A percentile compares a stretch with the other conserved stretches of the same genome.
Evolutionary conservation across 2,797 vertebrate genomes (phyloP).

Genomic region (Stomatorhinus walkeri): DNA sequence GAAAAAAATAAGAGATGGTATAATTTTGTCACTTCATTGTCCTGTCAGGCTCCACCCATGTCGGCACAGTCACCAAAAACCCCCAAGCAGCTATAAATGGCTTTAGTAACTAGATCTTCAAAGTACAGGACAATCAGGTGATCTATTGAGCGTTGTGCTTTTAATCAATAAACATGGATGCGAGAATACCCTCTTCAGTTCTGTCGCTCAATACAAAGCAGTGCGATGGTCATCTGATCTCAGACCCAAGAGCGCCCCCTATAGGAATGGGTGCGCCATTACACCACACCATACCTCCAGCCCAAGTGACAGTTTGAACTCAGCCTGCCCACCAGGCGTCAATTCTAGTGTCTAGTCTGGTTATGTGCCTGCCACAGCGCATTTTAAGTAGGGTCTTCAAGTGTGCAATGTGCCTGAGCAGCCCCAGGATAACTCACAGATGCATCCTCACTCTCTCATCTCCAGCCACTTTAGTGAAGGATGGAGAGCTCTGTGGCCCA

Average conservation of each 20-base stretch:
- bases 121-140: slow-evolving; percentile 5
- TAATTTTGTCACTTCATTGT: neutral
- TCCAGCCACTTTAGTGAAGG: neutral
- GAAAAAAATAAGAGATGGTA: neutral
- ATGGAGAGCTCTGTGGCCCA: neutral
- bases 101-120: neutral
- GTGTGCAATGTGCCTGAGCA: neutral
- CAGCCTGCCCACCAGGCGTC: neutral
- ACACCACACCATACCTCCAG: neutral
- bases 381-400: neutral
- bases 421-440: neutral
- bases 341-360: slow-evolving; percentile 3
- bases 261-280: neutral
- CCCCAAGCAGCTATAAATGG: neutral
- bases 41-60: neutral
- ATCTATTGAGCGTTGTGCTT: neutral
- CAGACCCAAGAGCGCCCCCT: slow-evolving; percentile 4
- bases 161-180: slow-evolving; percentile 4
- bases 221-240: neutral
- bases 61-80: neutral
- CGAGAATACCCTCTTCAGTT: neutral
- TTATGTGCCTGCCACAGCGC: neutral
- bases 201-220: slow-evolving; percentile 1
- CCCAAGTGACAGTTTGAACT: neutral
- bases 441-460: neutral